These are phyloP conservation scores for Tympanuchus pallidicinctus DNA, from an alignment of 2,113 vertebrate species.

Conservation along the genomic window DNA sequence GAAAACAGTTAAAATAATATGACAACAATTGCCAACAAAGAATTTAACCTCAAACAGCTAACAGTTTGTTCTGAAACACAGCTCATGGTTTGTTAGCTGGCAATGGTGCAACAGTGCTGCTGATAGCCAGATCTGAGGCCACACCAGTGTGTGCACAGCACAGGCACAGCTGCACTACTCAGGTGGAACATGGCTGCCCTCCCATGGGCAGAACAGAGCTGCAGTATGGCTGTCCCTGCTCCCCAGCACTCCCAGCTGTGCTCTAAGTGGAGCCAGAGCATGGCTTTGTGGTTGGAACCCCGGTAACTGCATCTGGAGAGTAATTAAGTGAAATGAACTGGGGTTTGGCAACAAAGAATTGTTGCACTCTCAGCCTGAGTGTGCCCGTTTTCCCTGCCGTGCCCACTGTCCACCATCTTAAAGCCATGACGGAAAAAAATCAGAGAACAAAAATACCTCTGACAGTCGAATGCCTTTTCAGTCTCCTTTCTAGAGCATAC, in stretches of 20 bases:
- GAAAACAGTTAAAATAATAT: too few relatives aligned
- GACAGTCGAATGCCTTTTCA: neutral
- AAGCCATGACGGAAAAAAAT: accelerated
- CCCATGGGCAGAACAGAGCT: too few relatives aligned
- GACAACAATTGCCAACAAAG: neutral
- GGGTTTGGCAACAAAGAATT: neutral
- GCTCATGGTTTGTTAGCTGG: neutral
- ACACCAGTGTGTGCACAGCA: too few relatives aligned
- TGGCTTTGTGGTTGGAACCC: neutral
- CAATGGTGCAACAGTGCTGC: neutral
- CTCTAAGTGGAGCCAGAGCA: neutral
- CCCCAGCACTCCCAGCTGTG: too few relatives aligned
- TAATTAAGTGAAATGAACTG: neutral
- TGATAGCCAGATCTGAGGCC: neutral
- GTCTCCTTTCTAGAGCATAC: neutral
- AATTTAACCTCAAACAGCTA: neutral
- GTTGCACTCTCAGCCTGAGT: neutral
- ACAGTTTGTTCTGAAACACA: neutral
- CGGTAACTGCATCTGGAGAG: neutral
- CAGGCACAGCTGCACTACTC: too few relatives aligned
- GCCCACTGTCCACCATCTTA: neutral
- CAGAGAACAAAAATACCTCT: neutral
- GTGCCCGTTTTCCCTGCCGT: neutral
- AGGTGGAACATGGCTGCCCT: too few relatives aligned
- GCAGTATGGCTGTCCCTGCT: too few relatives aligned